Conservation (phyloP, 2,113 vertebrate species). For the Petaurus breviceps region DNA sequence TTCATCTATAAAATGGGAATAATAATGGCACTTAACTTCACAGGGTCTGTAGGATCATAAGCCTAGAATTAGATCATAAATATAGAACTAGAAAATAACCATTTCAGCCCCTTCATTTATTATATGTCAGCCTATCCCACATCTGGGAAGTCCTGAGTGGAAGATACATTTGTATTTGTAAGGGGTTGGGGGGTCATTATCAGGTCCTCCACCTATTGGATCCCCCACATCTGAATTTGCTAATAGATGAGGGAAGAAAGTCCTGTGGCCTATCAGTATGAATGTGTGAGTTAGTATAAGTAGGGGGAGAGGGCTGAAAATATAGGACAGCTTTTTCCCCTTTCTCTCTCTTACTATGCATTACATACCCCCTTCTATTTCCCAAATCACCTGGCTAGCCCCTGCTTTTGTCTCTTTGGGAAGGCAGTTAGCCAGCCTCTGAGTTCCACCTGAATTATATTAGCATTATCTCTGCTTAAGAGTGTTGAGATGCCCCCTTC, state of each 20-base stretch:
- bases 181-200: neutral
- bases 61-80: neutral
- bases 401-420: conserved; percentile 13
- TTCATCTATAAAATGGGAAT: neutral
- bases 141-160: neutral
- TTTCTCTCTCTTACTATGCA: neutral
- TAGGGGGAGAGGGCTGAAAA: neutral
- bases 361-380: neutral
- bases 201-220: neutral
- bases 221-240: neutral
- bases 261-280: neutral
- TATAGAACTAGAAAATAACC: no score
- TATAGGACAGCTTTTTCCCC: neutral
- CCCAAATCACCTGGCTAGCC: conserved; percentile 31
- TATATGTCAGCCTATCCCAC: neutral
- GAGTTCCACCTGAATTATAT: conserved; percentile 70
- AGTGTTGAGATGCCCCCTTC: neutral
- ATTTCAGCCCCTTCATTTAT: neutral
- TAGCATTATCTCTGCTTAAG: conserved; percentile 65
- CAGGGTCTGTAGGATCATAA: neutral
- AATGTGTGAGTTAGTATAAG: neutral
- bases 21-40: neutral
- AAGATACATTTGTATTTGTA: neutral
- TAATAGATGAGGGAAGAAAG: neutral
- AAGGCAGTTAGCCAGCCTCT: neutral